phyloP scores from a whole-genome alignment of 2,888 invertebrate genomes.

The Synergus umbraculus region DNA sequence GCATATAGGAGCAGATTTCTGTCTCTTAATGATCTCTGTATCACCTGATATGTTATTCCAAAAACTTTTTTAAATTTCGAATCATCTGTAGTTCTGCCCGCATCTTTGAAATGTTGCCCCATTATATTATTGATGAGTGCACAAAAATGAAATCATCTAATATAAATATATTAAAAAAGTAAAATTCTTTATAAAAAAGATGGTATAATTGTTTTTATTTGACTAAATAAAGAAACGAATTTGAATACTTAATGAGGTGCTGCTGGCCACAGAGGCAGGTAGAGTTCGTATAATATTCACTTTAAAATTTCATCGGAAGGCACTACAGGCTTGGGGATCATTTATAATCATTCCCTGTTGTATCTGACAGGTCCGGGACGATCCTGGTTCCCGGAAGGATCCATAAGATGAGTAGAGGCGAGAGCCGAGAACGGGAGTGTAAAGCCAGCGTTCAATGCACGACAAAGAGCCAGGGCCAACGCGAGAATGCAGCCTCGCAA shows the following conservation, averaged over 20 bases:
- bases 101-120: too few species aligned
- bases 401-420: background rate
- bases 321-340: conserved; percentile 6
- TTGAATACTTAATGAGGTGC: background rate
- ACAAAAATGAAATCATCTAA: background rate
- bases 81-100: too few species aligned
- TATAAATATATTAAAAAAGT: background rate
- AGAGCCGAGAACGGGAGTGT: conserved; percentile 33
- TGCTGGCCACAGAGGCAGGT: background rate
- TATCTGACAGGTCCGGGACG: conserved; percentile 34
- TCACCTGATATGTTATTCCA: background rate
- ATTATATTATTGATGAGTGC: background rate
- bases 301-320: conserved; percentile 20
- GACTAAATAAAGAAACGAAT: background rate
- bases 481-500: conserved; percentile 30
- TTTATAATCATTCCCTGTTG: conserved; percentile 36
- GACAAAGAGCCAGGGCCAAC: conserved; percentile 23
- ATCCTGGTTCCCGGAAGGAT: conserved; percentile 33
- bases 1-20: background rate
- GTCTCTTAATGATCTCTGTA: background rate
- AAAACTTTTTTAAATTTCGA: background rate
- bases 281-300: background rate
- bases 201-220: background rate
- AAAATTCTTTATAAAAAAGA: too few species aligned
- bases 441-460: conserved; percentile 14